A percentile compares a stretch with the other conserved stretches of the same genome.
These are phyloP conservation scores for Oxygymnocypris stewartii DNA, from an alignment of 2,113 vertebrate species.

Conservation along the genomic window DNA sequence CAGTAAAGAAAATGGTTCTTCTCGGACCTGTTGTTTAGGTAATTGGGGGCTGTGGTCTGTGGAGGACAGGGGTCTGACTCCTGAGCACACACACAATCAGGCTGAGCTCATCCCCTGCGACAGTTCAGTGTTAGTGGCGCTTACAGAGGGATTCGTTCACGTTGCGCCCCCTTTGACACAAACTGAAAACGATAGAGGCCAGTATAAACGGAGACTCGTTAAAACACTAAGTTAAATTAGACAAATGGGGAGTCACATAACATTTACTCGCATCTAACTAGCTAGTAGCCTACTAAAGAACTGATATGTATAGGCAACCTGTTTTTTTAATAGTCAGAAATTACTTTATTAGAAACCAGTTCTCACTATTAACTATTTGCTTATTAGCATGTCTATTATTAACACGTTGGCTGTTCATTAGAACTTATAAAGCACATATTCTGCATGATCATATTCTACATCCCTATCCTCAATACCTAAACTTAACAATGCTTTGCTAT, in stretches of 20 bases:
- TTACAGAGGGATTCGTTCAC: not conserved
- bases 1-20: not conserved
- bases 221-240: not conserved
- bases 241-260: not conserved
- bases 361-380: too few relatives aligned
- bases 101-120: not conserved
- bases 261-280: not conserved
- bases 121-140: not conserved
- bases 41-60: not conserved
- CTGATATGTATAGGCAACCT: not conserved
- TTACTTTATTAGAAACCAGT: not conserved
- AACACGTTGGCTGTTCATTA: too few relatives aligned
- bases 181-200: not conserved
- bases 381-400: too few relatives aligned
- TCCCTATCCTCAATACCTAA: too few relatives aligned
- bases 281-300: too few relatives aligned
- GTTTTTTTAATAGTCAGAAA: not conserved
- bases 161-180: constrained; percentile 32
- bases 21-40: not conserved
- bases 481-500: too few relatives aligned
- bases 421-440: too few relatives aligned
- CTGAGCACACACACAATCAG: not conserved
- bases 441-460: too few relatives aligned
- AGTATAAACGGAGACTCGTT: not conserved
- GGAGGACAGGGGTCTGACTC: constrained; percentile 24